These are phyloP conservation scores for Cheumatopsyche charites DNA, from an alignment of 1,140 invertebrate species.

Conservation along the genomic window DNA sequence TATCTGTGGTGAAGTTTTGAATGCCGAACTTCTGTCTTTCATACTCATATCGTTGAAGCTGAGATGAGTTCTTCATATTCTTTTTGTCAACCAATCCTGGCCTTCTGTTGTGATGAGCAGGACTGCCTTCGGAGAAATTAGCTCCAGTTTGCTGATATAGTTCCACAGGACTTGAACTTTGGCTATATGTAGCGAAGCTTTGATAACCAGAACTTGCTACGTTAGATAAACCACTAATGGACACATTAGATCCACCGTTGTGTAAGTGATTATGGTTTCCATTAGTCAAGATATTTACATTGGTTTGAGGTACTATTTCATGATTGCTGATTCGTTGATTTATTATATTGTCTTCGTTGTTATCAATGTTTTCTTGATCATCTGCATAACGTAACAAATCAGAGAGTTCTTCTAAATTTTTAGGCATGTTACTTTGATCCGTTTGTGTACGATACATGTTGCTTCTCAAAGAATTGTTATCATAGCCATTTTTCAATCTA, in stretches of 20 bases:
- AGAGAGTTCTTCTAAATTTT: constrained; percentile 73
- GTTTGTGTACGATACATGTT: constrained; percentile 7
- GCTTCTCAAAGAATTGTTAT: constrained; percentile 15
- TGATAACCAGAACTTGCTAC: constrained; percentile 89
- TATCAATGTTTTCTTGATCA: constrained; percentile 62
- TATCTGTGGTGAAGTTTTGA: constrained; percentile 62
- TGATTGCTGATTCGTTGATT: constrained; percentile 54
- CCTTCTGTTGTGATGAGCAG: constrained; percentile 38
- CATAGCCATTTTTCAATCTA: constrained; percentile 54
- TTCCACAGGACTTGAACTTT: constrained; percentile 88
- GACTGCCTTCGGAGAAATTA: constrained; percentile 43
- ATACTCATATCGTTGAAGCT: constrained; percentile 61
- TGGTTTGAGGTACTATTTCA: constrained; percentile 52
- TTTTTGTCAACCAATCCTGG: constrained; percentile 42
- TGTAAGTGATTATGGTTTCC: constrained; percentile 50
- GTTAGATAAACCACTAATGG: constrained; percentile 81
- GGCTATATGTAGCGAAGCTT: constrained; percentile 87
- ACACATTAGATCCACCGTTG: constrained; percentile 73
- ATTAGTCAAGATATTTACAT: constrained; percentile 56
- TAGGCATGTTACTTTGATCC: constrained; percentile 56
- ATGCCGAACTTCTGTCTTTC: constrained; percentile 62
- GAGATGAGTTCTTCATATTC: constrained; percentile 60
- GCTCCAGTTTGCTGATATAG: constrained; percentile 57
- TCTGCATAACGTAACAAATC: constrained; percentile 73
- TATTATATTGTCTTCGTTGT: constrained; percentile 58